Conservation (phyloP, 2,888 invertebrate genomes). For the Drosophila falleni region DNA sequence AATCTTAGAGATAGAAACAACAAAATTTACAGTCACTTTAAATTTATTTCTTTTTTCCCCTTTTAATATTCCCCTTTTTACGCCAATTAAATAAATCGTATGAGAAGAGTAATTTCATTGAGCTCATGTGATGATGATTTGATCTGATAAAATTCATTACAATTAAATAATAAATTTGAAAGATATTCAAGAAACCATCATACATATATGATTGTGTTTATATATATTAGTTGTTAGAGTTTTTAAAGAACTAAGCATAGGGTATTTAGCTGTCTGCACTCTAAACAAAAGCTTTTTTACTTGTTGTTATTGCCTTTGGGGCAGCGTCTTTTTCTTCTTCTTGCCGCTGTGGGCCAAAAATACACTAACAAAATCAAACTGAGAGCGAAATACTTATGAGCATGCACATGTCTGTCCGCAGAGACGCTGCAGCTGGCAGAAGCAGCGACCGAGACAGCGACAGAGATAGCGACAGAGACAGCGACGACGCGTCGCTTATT, state of each 20-base stretch:
- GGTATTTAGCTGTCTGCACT: not conserved
- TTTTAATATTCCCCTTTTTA: no score
- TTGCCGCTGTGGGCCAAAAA: constrained; percentile 44
- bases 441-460: constrained; percentile 11
- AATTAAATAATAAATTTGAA: no score
- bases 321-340: constrained; percentile 27
- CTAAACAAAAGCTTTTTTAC: not conserved
- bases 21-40: no score
- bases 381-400: constrained; percentile 36
- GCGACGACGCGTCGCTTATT: constrained; percentile 34
- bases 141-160: no score
- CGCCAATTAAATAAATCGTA: no score
- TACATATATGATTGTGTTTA: no score
- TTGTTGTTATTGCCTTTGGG: constrained; percentile 36
- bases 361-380: constrained; percentile 46
- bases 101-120: no score
- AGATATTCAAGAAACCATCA: no score
- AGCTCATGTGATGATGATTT: no score
- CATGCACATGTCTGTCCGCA: constrained; percentile 47
- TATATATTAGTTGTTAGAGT: no score
- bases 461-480: constrained; percentile 17
- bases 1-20: no score
- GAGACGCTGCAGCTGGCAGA: constrained; percentile 10
- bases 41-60: no score
- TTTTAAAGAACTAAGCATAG: not conserved